Evolutionary conservation across 2,113 vertebrate species (phyloP).

Genomic region (Carassius gibelio): DNA sequence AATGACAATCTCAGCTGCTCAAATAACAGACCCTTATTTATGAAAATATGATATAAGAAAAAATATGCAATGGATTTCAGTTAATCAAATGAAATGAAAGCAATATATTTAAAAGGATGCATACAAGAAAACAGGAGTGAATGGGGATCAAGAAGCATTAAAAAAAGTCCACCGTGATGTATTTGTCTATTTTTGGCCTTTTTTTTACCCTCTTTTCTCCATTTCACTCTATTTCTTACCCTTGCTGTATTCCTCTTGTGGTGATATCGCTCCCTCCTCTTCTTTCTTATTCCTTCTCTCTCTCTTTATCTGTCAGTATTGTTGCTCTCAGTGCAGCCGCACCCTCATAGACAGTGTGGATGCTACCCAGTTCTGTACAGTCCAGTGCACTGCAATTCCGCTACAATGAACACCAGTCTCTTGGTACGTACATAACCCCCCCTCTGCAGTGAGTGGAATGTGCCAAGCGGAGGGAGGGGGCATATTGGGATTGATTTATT

Average conservation of each 20-base stretch:
- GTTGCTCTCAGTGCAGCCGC: constrained; percentile 74
- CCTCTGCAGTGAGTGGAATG: constrained; percentile 71
- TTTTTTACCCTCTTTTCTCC: constrained; percentile 58
- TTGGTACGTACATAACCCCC: constrained; percentile 66
- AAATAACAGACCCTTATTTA: neutral
- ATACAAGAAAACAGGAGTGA: constrained; percentile 32
- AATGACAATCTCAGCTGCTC: constrained; percentile 30
- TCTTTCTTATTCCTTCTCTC: constrained; percentile 60
- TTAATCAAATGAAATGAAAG: neutral
- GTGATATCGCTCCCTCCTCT: constrained; percentile 66
- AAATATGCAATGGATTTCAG: neutral
- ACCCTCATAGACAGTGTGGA: constrained; percentile 78
- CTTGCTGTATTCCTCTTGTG: constrained; percentile 76
- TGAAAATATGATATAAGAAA: neutral
- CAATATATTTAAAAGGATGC: neutral
- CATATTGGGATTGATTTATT: constrained; percentile 51
- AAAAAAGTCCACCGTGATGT: constrained; percentile 49
- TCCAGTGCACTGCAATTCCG: constrained; percentile 76
- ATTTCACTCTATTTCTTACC: constrained; percentile 67
- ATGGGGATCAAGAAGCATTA: constrained; percentile 50
- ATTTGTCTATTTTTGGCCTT: constrained; percentile 59
- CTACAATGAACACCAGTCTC: constrained; percentile 70
- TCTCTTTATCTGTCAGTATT: constrained; percentile 64
- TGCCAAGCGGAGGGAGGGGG: constrained; percentile 68
- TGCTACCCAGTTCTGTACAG: constrained; percentile 73